Evolutionary conservation across 30 jellyfish, hydroid and myxozoan genomes (phyloP), one percentile per base, ranked within the genome.

Genomic region (Sanderia malayensis): DNA sequence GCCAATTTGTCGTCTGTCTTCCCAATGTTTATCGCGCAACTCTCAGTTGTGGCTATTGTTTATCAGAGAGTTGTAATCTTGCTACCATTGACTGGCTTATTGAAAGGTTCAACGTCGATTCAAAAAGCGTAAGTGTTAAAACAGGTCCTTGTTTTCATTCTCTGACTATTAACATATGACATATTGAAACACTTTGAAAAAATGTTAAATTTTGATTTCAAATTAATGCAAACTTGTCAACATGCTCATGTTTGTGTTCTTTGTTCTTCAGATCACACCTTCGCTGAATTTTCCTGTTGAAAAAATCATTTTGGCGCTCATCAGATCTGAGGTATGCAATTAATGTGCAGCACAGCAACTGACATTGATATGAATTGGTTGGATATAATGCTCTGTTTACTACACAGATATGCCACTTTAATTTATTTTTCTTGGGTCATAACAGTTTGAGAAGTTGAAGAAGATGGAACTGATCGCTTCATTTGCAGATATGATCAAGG

Each of bases 21-120:
- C 93, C 93, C 2, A 81, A 81, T 85, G 93, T 81, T 18, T 81
- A 70, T 28, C 85, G 70, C 44, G 69, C 84, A 28, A 75, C 61
- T 15, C 46, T 81, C 30, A 70, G 77, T 71, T 55, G 79, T 52
- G 93, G 93, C 1, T 81, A 81, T 44, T 68, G 93, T 60, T 66
- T 70, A 13, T 31, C 93, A 1, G 93, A 81, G 23, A 47, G 84
- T 18, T 70, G 82, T 64, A 47, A 70, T 55, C 60, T 81, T 44
- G 93, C 84, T 28, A 85, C 67, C 18, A 63, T 57, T 34, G 80
- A 70, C 27, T 81, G 93, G 93, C 32, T 81, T 45, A 21, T 63
- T 18, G 29, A 83, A 18, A 61, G 88, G 24, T 31, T 76, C 0
- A 44, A 33, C 75, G 21, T 15, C 33, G 73, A 57, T 41, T 41